Conservation (phyloP, 2,797 vertebrate species). For the Tauraco hartlaubi region DNA sequence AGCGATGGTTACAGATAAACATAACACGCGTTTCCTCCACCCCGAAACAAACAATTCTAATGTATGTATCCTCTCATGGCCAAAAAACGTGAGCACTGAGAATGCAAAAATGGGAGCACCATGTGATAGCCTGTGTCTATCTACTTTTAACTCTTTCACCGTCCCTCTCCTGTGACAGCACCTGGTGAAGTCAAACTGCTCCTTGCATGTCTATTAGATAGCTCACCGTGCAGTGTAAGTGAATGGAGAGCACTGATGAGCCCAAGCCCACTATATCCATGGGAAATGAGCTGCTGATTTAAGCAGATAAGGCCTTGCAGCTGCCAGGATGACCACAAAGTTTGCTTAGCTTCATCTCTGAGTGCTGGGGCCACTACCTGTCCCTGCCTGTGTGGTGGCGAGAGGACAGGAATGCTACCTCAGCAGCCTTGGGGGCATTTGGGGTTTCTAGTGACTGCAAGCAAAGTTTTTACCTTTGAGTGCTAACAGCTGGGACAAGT, state of each 20-base stretch:
- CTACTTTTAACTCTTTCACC: neutral
- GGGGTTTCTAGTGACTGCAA: neutral
- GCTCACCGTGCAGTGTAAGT: accelerated
- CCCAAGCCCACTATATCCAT: neutral
- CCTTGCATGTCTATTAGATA: neutral
- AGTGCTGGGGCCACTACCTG: neutral
- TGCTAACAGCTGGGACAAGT: neutral
- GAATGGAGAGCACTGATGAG: neutral
- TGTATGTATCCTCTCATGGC: neutral
- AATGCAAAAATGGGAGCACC: neutral
- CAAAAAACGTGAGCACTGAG: neutral
- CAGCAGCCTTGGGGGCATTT: neutral
- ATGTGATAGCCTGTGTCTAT: neutral
- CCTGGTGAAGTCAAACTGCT: neutral
- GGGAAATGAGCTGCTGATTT: neutral
- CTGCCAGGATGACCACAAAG: neutral
- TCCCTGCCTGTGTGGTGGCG: neutral
- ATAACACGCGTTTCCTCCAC: neutral
- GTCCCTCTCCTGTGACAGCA: neutral
- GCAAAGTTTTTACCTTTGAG: neutral
- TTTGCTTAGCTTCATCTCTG: neutral
- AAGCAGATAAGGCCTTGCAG: neutral
- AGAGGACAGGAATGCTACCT: neutral
- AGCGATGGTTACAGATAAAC: neutral
- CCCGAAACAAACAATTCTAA: neutral